phyloP scores from a whole-genome alignment of 2,113 vertebrate genomes.

The Myotis yumanensis region DNA sequence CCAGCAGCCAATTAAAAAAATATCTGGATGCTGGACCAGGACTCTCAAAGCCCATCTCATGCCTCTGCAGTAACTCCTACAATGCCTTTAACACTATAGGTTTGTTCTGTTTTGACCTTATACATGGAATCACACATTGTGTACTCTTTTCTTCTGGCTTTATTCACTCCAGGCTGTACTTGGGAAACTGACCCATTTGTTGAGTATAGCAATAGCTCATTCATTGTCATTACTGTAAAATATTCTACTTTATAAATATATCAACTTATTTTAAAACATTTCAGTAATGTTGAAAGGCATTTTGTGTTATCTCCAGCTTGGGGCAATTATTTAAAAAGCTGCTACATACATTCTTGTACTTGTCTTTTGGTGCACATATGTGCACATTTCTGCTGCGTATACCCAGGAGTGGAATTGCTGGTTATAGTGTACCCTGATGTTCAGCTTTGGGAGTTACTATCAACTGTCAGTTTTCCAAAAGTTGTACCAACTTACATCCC shows the following conservation, averaged over 20 bases:
- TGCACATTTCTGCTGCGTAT: background rate
- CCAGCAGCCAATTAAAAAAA: background rate
- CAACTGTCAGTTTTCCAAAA: background rate
- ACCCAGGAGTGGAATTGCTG: background rate
- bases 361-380: background rate
- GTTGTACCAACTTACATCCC: background rate
- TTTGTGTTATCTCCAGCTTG: background rate
- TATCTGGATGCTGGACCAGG: background rate
- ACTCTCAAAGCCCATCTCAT: background rate
- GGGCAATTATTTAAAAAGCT: background rate
- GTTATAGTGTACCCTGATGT: background rate
- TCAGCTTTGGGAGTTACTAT: background rate
- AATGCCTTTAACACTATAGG: background rate
- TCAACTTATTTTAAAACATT: background rate
- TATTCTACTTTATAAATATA: slow-evolving; percentile 27
- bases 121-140: background rate
- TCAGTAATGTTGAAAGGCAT: background rate
- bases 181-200: background rate
- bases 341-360: background rate
- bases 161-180: background rate
- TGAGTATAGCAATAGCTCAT: background rate
- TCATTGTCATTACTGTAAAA: background rate
- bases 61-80: background rate
- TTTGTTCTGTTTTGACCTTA: background rate
- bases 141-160: background rate